Evolutionary conservation across 2,113 vertebrate species (phyloP), one percentile per base, ranked within the genome.

Genomic region (Sisor rabdophorus): DNA sequence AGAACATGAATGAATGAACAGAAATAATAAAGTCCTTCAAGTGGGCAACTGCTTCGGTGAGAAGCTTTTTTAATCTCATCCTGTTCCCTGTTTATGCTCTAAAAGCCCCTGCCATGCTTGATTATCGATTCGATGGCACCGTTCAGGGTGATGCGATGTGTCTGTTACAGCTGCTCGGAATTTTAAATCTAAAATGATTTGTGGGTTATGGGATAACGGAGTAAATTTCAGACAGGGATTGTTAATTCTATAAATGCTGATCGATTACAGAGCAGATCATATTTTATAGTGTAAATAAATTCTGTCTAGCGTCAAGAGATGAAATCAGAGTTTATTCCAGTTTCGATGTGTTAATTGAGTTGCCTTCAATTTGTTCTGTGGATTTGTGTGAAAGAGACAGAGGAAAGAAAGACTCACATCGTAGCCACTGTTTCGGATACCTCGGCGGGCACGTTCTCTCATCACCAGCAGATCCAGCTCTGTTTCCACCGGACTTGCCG

Each of bases 391-490:
- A 24, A 13, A 11, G 6, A 36, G 6, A 36, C 2, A 36, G 6
- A 36, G 32, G 2, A 36, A 36, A 36, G 26, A 2, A 19, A 4
- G 5, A 93, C 96, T 95, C 83, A 98, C 97, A 0, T 99, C 96
- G 0, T 99, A 99, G 83, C 97, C 97, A 0, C 94, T 98, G 89
- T 98, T 99, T 0, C 95, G 90, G 71, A 99, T 98, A 52, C 97
- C 97, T 67, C 96, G 92, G 1, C 95, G 90, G 0, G 95, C 94
- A 76, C 95, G 88, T 78, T 99, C 96, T 55, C 95, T 92, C 59
- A 96, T 94, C 75, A 98, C 95, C 73, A 99, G 91, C 70, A 99
- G 94, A 91, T 99, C 97, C 95, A 99, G 97, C 86, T 99, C 97
- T 0, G 96, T 96, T 85, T 96, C 96, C 69, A 96, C 95, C 0